Evolutionary conservation across 2,113 vertebrate species (phyloP).

Genomic region (Trogon surrucura): DNA sequence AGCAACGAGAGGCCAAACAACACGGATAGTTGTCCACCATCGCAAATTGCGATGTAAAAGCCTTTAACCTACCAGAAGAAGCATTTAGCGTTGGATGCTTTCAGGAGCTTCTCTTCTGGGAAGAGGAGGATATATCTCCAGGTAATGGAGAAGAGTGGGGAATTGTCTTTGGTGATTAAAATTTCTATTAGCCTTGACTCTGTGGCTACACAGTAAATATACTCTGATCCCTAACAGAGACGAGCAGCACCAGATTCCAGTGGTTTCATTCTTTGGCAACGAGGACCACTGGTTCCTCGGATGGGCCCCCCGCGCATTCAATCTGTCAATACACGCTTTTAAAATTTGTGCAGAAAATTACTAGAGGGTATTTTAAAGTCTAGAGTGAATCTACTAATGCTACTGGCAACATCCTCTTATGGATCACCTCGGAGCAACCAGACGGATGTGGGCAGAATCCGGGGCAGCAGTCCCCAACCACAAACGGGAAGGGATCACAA

Average conservation of each 20-base stretch:
- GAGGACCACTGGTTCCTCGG: background rate
- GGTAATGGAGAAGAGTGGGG: constrained; percentile 47
- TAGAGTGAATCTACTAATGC: background rate
- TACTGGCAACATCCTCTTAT: background rate
- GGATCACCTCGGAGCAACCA: background rate
- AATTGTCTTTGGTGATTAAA: constrained; percentile 13
- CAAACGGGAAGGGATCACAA: rapidly evolving
- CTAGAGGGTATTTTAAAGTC: background rate
- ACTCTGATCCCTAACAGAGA: background rate
- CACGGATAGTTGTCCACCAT: constrained; percentile 14
- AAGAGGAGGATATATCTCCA: constrained; percentile 45
- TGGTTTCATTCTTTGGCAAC: background rate
- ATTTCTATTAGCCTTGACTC: constrained; percentile 3
- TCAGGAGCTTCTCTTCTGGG: constrained; percentile 59
- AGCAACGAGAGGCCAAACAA: constrained; percentile 43
- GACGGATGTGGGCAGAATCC: background rate
- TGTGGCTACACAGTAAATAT: background rate
- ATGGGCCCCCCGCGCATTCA: background rate
- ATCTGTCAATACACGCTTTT: background rate
- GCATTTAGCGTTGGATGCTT: constrained; percentile 64
- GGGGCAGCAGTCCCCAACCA: background rate
- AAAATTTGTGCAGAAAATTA: background rate
- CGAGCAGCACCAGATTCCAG: background rate
- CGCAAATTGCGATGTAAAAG: constrained; percentile 60
- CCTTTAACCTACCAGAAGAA: constrained; percentile 54